phyloP scores from a whole-genome alignment of 2,888 invertebrate species.

The Stenolophus ochropezus region DNA sequence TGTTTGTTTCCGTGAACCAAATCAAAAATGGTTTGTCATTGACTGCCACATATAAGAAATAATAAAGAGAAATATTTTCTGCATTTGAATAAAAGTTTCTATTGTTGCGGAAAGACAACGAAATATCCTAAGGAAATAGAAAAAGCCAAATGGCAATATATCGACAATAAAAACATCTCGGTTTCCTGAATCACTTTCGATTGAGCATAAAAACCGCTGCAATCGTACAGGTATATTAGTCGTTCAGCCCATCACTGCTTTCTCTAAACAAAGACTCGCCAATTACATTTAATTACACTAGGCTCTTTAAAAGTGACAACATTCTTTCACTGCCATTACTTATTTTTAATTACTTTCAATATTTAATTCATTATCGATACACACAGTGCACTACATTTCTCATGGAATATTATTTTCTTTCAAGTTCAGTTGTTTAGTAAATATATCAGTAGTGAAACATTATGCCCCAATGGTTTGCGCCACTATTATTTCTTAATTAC shows the following conservation, averaged over 20 bases:
- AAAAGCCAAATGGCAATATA: conserved; percentile 7
- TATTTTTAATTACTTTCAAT: conserved; percentile 31
- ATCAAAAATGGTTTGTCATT: no score
- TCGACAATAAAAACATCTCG: not conserved
- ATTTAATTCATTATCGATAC: conserved; percentile 15
- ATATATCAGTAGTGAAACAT: no score
- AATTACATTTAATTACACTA: conserved; percentile 42
- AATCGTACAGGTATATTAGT: not conserved
- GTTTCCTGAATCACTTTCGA: conserved; percentile 7
- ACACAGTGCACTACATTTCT: not conserved
- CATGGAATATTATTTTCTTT: no score
- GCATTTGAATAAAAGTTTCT: not conserved
- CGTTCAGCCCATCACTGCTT: not conserved
- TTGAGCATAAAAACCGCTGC: not conserved
- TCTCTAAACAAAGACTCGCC: conserved; percentile 35
- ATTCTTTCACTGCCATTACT: conserved; percentile 41
- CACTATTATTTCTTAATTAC: no score
- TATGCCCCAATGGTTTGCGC: no score
- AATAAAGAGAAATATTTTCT: no score
- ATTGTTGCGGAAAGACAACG: conserved; percentile 5
- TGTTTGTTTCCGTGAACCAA: no score
- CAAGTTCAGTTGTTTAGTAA: no score
- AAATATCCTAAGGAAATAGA: conserved; percentile 15
- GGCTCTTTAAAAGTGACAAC: conserved; percentile 45
- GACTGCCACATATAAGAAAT: no score